These are phyloP conservation scores for human (Homo sapiens) DNA, from an alignment of 2,113 vertebrate genomes.

Conservation along the genomic window DNA sequence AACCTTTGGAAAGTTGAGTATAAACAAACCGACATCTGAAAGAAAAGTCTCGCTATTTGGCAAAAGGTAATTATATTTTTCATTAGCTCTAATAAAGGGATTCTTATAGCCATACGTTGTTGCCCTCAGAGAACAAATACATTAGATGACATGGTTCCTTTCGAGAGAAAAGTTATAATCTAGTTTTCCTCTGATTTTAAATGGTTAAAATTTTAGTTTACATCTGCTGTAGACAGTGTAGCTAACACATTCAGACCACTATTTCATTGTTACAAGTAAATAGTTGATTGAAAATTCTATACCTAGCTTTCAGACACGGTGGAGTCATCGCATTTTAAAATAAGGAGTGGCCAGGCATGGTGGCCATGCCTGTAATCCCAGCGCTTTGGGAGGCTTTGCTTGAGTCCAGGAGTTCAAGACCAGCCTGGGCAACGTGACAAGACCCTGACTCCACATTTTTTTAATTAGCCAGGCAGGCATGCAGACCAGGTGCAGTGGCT, in stretches of 20 bases:
- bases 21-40: slow-evolving; percentile 90
- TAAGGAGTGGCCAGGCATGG: neutral
- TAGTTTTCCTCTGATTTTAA: slow-evolving; percentile 13
- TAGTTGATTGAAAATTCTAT: neutral
- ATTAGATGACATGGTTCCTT: neutral
- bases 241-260: neutral
- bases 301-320: neutral
- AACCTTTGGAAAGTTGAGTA: slow-evolving; percentile 90
- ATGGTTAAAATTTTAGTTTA: neutral
- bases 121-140: neutral
- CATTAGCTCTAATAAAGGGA: slow-evolving; percentile 15
- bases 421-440: neutral
- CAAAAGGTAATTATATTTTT: slow-evolving; percentile 82
- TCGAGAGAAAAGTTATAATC: slow-evolving; percentile 18
- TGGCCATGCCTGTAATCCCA: neutral
- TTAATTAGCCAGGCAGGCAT: too few species aligned
- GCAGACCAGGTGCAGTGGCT: too few species aligned
- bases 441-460: neutral
- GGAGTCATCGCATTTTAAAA: neutral
- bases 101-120: neutral
- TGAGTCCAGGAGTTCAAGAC: neutral
- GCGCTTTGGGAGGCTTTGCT: neutral
- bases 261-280: neutral
- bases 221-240: neutral
- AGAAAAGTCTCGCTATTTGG: slow-evolving; percentile 93